Base-by-base conservation (phyloP, 2,113 vertebrate species). In the Nothoprocta perdicaria region DNA sequence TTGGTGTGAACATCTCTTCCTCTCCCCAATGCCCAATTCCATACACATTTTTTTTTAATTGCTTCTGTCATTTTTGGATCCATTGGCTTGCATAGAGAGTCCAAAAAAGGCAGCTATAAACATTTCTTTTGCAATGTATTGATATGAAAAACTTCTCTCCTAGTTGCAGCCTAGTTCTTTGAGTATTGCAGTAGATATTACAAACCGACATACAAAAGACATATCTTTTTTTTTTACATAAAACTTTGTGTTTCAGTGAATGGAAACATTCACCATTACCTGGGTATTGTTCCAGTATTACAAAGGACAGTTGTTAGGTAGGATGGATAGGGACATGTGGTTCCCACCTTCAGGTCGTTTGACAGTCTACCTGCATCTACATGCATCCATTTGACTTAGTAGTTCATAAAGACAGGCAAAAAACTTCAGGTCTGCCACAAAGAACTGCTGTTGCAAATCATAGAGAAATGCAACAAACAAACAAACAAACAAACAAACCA, bases 311-410 rank as follows among this genome's bases (percentile, higher is more conserved):
- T 80, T 45, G 77, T 83, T 45, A 45, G 3, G 3, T 13, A 35
- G 5, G 4, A 5, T 41, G 57, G 6, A 1, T 10, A 43, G 11
- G 10, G 6, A 5, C 52, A 29, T 6, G 11, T 61, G 31, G 3
- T 23, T 77, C 23, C 45, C 31, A 62, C 27, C 8, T n/a, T 9
- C 31, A 27, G 22, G 31, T 26, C 93, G 50, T 23, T 6, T 19
- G 66, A 3, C 9, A 23, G 10, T 16, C 33, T n/a, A 5, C 38
- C 22, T 29, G 66, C 23, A 52, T 71, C 69, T 29, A 16, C 0
- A 0, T n/a, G 10, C 22, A 13, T 6, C 1, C 2, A 18, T 29
- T 76, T 79, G 29, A 9, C 4, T 4, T 4, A 52, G 58, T 21
- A 46, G 27, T 15, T 40, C 50, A 26, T 26, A 43, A 40, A 41